A percentile compares a stretch with the other conserved stretches of the same genome.
phyloP scores from a whole-genome alignment of 2,797 vertebrate species.

The Hybognathus amarus region DNA sequence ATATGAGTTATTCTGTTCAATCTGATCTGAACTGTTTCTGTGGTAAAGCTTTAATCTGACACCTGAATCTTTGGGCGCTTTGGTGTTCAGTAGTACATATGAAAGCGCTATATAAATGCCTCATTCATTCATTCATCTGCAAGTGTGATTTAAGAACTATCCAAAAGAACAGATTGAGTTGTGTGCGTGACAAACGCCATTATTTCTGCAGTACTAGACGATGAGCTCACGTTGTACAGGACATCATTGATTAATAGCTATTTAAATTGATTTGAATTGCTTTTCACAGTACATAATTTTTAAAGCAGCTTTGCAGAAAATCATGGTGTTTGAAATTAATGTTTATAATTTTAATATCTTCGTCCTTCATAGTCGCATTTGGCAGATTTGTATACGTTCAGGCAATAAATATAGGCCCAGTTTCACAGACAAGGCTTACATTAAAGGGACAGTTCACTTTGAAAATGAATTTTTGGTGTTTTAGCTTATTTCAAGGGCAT shows the following conservation, averaged over 20 bases:
- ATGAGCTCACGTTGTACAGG: background rate
- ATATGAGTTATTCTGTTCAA: background rate
- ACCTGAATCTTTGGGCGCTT: background rate
- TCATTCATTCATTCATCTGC: background rate
- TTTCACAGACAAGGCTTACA: too few species aligned
- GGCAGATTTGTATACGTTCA: background rate
- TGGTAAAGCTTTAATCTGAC: slow-evolving; percentile 11
- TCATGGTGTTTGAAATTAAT: background rate
- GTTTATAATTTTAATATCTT: background rate
- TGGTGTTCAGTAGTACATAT: too few species aligned
- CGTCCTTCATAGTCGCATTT: background rate
- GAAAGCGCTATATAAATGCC: too few species aligned
- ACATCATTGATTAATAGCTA: background rate
- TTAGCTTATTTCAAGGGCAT: too few species aligned
- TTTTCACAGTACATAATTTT: background rate
- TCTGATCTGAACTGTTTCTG: background rate
- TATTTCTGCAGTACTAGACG: background rate
- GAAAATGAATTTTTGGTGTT: too few species aligned
- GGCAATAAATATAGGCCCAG: background rate
- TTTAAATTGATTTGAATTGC: background rate
- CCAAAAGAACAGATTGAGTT: slow-evolving; percentile 13
- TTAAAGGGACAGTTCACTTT: too few species aligned
- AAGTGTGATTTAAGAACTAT: background rate
- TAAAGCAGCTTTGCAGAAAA: background rate
- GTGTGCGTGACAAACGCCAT: background rate